phyloP scores from a whole-genome alignment of 2,888 invertebrate genomes.

The Ptychoptera albimana region DNA sequence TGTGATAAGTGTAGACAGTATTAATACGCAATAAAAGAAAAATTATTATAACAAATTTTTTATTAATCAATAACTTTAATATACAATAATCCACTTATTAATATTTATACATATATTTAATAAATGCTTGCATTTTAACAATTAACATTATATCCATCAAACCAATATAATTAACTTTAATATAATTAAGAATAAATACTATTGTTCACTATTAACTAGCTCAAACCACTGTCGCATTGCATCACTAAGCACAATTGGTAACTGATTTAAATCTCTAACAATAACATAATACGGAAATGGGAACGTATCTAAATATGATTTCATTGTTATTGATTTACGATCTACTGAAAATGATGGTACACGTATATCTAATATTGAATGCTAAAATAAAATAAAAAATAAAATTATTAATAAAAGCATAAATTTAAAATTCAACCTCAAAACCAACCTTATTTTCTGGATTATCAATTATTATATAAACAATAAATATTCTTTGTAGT shows the following conservation, averaged over 20 bases:
- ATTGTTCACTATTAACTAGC: slow-evolving; percentile 46
- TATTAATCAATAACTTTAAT: too few species aligned
- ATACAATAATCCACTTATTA: too few species aligned
- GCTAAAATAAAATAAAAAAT: slow-evolving; percentile 36
- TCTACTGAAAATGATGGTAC: slow-evolving; percentile 53
- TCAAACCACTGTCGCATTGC: slow-evolving; percentile 99
- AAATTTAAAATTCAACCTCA: too few species aligned
- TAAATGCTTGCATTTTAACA: too few species aligned
- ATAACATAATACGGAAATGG: slow-evolving; percentile 98
- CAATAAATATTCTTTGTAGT: slow-evolving; percentile 73
- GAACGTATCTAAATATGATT: slow-evolving; percentile 84
- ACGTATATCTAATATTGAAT: slow-evolving; percentile 81
- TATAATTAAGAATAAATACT: too few species aligned
- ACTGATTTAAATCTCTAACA: slow-evolving; percentile 68
- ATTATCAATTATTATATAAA: slow-evolving; percentile 93
- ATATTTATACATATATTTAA: too few species aligned
- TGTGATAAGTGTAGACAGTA: too few species aligned
- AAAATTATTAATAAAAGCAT: slow-evolving; percentile 3
- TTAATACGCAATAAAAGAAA: too few species aligned
- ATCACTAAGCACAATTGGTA: slow-evolving; percentile 86
- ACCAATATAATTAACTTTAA: too few species aligned
- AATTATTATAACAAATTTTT: too few species aligned
- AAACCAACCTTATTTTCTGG: slow-evolving; percentile 66
- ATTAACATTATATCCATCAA: too few species aligned
- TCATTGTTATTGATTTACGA: slow-evolving; percentile 43